A percentile compares a stretch with the other conserved stretches of the same genome.
phyloP scores from a whole-genome alignment of 2,888 invertebrate species.

The Epinotia demarniana region DNA sequence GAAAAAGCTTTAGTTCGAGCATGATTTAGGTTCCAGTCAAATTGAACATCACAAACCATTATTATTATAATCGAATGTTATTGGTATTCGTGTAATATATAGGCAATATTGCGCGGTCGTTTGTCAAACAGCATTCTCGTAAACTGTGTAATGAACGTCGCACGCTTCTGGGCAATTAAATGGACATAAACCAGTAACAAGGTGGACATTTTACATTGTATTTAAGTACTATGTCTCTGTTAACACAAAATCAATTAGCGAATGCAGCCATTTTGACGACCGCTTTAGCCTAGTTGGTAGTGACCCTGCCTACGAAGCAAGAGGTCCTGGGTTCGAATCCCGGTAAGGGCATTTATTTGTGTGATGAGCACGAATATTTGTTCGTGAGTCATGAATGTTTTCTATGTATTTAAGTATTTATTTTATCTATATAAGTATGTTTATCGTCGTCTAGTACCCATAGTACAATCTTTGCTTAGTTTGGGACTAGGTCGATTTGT shows the following conservation, averaged over 20 bases:
- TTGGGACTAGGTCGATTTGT: no score
- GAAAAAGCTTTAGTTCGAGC: slow-evolving; percentile 20
- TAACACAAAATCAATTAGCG: slow-evolving; percentile 43
- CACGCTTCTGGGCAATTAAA: slow-evolving; percentile 53
- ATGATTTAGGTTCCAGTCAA: slow-evolving; percentile 40
- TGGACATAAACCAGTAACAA: slow-evolving; percentile 52
- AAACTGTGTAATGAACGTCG: slow-evolving; percentile 69
- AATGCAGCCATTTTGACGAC: slow-evolving; percentile 24
- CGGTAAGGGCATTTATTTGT: no score
- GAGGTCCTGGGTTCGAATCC: no score
- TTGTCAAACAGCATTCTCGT: slow-evolving; percentile 68
- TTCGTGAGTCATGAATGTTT: no score
- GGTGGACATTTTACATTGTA: slow-evolving; percentile 50
- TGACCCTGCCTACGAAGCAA: no score
- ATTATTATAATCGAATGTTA: slow-evolving; percentile 65
- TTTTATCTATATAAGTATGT: no score
- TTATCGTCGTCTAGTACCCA: no score
- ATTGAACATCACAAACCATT: slow-evolving; percentile 45
- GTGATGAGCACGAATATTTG: no score
- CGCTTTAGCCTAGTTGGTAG: no score
- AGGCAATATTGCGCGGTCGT: slow-evolving; percentile 70
- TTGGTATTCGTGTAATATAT: slow-evolving; percentile 68
- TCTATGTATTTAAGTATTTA: no score
- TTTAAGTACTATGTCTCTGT: slow-evolving; percentile 42
- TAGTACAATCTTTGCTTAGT: no score